These are phyloP conservation scores for Peromyscus maniculatus DNA, from an alignment of 2,113 vertebrate species.

Conservation along the genomic window DNA sequence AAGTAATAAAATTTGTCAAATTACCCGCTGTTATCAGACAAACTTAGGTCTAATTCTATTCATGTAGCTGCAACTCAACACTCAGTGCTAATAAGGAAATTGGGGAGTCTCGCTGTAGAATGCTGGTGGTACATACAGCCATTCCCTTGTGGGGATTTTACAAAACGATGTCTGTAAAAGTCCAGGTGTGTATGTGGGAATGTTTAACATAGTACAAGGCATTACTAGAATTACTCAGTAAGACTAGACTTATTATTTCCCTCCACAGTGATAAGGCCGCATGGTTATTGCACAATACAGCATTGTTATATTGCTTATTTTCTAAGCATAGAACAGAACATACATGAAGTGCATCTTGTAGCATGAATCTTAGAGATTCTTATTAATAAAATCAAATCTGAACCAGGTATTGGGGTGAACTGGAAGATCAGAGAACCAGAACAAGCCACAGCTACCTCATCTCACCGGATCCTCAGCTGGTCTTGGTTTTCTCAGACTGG, in stretches of 20 bases:
- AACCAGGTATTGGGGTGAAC: no score
- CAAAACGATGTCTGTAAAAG: neutral
- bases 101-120: neutral
- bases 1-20: slow-evolving; percentile 30
- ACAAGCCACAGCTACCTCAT: no score
- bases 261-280: neutral
- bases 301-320: neutral
- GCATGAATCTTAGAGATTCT: no score
- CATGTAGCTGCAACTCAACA: neutral
- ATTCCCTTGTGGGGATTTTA: neutral
- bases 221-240: neutral
- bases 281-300: neutral
- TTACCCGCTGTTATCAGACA: neutral
- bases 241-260: neutral
- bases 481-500: no score
- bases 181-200: neutral
- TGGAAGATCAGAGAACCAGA: no score
- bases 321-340: neutral
- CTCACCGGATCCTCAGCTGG: no score
- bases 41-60: neutral
- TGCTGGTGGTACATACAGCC: fast-evolving
- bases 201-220: neutral
- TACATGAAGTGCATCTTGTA: neutral
- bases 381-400: no score
- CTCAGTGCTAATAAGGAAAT: neutral